These are phyloP conservation scores for Pomatostomus ruficeps DNA, from an alignment of 2,113 vertebrate genomes.

Conservation along the genomic window DNA sequence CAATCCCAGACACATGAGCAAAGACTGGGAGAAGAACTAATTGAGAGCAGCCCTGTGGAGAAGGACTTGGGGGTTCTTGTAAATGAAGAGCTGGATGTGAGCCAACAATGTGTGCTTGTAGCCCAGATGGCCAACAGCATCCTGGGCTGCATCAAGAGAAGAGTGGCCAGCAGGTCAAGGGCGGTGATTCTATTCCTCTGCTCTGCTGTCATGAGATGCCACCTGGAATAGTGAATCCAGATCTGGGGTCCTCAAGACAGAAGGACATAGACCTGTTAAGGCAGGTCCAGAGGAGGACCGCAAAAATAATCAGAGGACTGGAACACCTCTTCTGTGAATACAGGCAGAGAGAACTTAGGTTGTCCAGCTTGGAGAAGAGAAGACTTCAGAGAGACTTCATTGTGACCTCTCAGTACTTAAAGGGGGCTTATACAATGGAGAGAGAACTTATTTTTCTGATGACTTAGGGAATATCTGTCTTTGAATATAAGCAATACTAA, in stretches of 20 bases:
- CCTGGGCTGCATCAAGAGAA: not conserved
- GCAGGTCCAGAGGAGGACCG: not conserved
- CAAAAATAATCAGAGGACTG: not conserved
- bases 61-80: not conserved
- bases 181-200: not conserved
- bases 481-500: not conserved
- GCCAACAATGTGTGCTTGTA: not conserved
- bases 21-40: not conserved
- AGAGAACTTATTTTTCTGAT: not conserved
- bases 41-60: not conserved
- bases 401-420: not conserved
- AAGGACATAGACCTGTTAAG: not conserved
- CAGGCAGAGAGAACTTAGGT: not conserved
- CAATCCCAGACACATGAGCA: not conserved
- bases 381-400: not conserved
- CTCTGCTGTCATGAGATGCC: not conserved
- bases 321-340: not conserved
- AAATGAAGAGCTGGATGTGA: not conserved
- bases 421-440: not conserved
- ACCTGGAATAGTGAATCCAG: not conserved
- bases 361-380: not conserved
- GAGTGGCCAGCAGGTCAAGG: not conserved
- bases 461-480: not conserved
- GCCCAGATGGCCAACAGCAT: not conserved
- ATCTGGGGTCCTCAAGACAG: not conserved